A percentile compares a stretch with the other conserved stretches of the same genome.
Evolutionary conservation across 37 sponge, comb jelly and placozoan genomes (phyloP).

Genomic region (Sycon ciliatum): DNA sequence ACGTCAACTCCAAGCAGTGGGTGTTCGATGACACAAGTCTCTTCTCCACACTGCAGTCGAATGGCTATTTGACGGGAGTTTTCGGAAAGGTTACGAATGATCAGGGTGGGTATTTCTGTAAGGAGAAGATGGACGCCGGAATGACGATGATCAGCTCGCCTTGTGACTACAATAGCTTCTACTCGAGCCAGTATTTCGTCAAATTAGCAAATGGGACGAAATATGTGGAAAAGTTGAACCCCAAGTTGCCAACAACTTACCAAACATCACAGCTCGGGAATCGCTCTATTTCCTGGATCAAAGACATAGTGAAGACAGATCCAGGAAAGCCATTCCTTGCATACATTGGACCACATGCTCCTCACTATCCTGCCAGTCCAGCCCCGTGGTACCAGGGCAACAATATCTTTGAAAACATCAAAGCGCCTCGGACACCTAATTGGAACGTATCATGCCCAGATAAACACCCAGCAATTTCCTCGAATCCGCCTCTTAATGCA

Average conservation of each 20-base stretch:
- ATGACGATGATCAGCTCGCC: constrained; percentile 48
- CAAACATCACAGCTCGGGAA: too few relatives aligned
- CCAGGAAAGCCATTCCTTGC: constrained; percentile 47
- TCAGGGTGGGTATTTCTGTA: constrained; percentile 24
- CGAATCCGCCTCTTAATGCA: too few relatives aligned
- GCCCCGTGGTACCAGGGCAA: constrained; percentile 70
- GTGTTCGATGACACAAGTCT: constrained; percentile 22
- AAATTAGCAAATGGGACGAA: too few relatives aligned
- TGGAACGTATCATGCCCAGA: too few relatives aligned
- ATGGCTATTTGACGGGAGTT: constrained; percentile 50
- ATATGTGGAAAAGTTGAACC: too few relatives aligned
- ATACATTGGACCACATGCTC: constrained; percentile 67
- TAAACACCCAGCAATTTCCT: too few relatives aligned
- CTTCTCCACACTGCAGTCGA: constrained; percentile 37
- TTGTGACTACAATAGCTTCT: constrained; percentile 53
- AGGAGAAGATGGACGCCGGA: background rate
- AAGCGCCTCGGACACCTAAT: constrained; percentile 66
- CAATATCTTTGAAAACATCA: constrained; percentile 16
- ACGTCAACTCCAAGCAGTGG: constrained; percentile 40
- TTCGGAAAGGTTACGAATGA: constrained; percentile 77
- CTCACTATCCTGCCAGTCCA: constrained; percentile 69
- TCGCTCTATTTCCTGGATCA: too few relatives aligned
- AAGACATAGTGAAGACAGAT: background rate
- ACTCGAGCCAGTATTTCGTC: constrained; percentile 27
- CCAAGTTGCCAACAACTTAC: too few relatives aligned